phyloP scores from a whole-genome alignment of 2,797 vertebrate species.

The Otus scops region DNA sequence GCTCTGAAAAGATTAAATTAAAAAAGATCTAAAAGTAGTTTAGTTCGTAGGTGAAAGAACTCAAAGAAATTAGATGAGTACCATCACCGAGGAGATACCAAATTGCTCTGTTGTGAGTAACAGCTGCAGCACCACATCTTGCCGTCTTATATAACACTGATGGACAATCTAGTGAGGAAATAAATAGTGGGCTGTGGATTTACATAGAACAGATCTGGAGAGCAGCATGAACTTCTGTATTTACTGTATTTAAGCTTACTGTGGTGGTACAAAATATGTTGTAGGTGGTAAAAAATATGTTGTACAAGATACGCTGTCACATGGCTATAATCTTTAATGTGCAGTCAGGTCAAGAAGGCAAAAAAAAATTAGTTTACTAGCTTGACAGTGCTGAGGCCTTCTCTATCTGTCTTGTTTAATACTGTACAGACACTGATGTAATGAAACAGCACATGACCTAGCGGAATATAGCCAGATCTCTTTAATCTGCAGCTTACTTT shows the following conservation, averaged over 20 bases:
- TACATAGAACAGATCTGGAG: background rate
- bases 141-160: background rate
- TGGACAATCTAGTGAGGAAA: background rate
- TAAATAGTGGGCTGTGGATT: background rate
- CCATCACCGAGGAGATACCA: background rate
- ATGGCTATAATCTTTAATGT: background rate
- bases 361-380: background rate
- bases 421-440: background rate
- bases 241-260: background rate
- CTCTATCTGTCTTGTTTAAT: background rate
- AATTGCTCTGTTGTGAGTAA: background rate
- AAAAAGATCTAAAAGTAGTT: background rate
- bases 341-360: background rate
- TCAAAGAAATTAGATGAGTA: background rate
- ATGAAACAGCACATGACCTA: background rate
- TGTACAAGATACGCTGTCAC: background rate
- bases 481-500: slow-evolving; percentile 23
- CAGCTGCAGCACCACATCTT: background rate
- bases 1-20: background rate
- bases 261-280: background rate
- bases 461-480: slow-evolving; percentile 3
- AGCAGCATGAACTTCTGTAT: background rate
- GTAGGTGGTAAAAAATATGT: background rate
- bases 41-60: background rate
- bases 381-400: background rate